Conservation (phyloP, 2,888 invertebrate species). For the Synergus laeviventris region DNA sequence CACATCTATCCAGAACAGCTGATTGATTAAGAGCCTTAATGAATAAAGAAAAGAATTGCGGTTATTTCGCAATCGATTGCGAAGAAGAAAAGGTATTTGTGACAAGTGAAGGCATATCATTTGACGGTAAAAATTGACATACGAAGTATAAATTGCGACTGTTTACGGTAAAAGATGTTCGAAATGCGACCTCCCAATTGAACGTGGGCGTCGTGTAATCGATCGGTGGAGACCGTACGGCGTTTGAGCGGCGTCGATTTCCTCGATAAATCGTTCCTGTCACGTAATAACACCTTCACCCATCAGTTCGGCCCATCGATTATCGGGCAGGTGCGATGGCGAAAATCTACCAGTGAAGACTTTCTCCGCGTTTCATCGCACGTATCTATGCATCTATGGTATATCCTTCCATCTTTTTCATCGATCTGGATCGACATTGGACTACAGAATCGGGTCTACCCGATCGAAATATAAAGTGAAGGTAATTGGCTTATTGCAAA, state of each 20-base stretch:
- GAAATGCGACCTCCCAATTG: constrained; percentile 51
- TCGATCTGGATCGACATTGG: constrained; percentile 21
- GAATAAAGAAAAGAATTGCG: constrained; percentile 2
- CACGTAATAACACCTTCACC: constrained; percentile 54
- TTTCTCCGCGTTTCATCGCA: constrained; percentile 38
- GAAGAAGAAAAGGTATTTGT: not conserved
- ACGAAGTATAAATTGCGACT: constrained; percentile 19
- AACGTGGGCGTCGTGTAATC: constrained; percentile 54
- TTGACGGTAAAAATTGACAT: not conserved
- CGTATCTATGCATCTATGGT: constrained; percentile 17
- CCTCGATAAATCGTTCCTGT: constrained; percentile 55
- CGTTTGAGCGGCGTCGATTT: constrained; percentile 48
- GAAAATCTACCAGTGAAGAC: constrained; percentile 29
- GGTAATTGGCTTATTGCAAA: constrained; percentile 34
- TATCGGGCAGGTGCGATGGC: constrained; percentile 50
- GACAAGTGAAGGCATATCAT: not conserved
- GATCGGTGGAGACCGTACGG: constrained; percentile 39
- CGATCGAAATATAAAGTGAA: constrained; percentile 36
- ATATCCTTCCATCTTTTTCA: constrained; percentile 19
- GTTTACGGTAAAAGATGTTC: constrained; percentile 22
- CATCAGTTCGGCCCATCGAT: constrained; percentile 47
- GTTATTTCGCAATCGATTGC: constrained; percentile 10
- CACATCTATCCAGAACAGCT: constrained; percentile 16
- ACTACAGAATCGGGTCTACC: not conserved
- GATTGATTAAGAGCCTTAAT: constrained; percentile 10